Conservation (phyloP, 2,113 vertebrate genomes). For the Fukomys damarensis region DNA sequence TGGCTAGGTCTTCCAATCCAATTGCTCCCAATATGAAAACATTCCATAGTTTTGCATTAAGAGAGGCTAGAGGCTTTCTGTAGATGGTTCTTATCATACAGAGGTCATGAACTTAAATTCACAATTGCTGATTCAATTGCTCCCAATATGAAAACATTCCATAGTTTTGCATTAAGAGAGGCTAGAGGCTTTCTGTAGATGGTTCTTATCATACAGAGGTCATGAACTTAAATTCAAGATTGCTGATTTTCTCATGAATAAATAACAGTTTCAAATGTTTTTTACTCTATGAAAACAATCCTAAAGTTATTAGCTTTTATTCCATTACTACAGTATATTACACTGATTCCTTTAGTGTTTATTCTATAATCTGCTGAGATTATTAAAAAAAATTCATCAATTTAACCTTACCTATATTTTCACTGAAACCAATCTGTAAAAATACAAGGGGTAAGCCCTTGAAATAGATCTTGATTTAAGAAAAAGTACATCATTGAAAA, state of each 20-base stretch:
- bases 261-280: not conserved
- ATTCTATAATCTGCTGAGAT: slow-evolving; percentile 4
- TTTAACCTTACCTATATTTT: not conserved
- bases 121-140: not conserved
- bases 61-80: not conserved
- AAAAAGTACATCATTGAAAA: not conserved
- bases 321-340: not conserved
- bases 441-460: not conserved
- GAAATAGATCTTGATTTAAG: slow-evolving; percentile 15
- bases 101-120: not conserved
- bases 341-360: not conserved
- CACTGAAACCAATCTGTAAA: not conserved
- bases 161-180: not conserved
- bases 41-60: not conserved
- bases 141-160: not conserved
- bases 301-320: not conserved
- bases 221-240: not conserved
- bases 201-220: not conserved
- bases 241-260: slow-evolving; percentile 10
- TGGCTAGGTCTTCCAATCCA: not conserved
- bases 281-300: not conserved
- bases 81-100: not conserved
- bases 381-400: not conserved
- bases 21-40: not conserved
- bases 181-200: not conserved